A percentile compares a stretch with the other conserved stretches of the same genome.
Evolutionary conservation across 2,113 vertebrate species (phyloP).

Genomic region (Pseudorhombus dupliciocellatus): DNA sequence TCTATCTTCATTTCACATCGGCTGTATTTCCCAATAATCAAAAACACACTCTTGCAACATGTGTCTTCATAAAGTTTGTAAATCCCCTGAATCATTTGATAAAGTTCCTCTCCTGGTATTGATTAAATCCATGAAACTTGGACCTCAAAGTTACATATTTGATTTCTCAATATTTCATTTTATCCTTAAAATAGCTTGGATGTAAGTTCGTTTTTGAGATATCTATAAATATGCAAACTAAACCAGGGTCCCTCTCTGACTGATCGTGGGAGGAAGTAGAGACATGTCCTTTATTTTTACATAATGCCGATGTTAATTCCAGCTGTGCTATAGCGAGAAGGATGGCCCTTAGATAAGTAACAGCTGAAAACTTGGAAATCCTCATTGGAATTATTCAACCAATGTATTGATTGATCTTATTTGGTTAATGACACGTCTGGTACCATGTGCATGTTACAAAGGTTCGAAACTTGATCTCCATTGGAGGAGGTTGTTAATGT

Average conservation of each 20-base stretch:
- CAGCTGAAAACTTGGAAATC: too few relatives aligned
- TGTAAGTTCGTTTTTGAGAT: background rate
- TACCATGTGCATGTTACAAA: background rate
- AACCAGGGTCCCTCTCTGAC: too few relatives aligned
- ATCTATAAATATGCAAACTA: background rate
- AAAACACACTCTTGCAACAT: constrained; percentile 6
- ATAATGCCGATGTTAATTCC: background rate
- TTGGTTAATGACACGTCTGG: background rate
- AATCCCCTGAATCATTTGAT: too few relatives aligned
- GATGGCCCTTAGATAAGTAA: background rate
- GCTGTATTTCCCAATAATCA: background rate
- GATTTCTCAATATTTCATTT: background rate
- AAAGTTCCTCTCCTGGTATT: background rate
- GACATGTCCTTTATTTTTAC: too few relatives aligned
- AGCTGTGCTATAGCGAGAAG: background rate
- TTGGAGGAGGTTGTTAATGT: constrained; percentile 12
- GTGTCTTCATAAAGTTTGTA: background rate
- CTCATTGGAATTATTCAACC: background rate
- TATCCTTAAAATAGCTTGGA: background rate
- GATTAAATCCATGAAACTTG: background rate
- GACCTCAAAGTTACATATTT: too few relatives aligned
- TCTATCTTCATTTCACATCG: background rate
- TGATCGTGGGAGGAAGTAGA: too few relatives aligned
- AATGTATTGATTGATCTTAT: background rate
- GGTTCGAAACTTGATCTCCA: background rate